Percentiles rank a stretch among this genome's conserved stretches.
These are phyloP conservation scores for Ceratina calcarata DNA, from an alignment of 1,140 invertebrate species.

Conservation along the genomic window DNA sequence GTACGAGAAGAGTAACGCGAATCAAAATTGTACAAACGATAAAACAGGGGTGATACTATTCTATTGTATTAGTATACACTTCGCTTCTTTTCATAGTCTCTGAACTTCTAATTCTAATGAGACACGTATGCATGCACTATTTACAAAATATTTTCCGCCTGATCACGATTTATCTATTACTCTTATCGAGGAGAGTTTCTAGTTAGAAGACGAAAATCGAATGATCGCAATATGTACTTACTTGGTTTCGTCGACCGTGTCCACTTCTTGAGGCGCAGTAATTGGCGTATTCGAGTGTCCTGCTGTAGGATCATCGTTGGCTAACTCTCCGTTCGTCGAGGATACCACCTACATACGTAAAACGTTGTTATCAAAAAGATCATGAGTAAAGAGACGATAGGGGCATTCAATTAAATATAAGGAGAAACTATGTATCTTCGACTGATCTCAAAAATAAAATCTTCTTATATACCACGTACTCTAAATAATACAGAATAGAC, in stretches of 20 bases:
- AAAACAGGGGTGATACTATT: background rate
- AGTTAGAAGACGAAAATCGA: background rate
- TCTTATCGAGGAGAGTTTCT: background rate
- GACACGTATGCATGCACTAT: slow-evolving; percentile 27
- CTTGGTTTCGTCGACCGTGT: slow-evolving; percentile 96
- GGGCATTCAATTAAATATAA: background rate
- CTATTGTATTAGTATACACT: slow-evolving; percentile 5
- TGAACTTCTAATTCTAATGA: background rate
- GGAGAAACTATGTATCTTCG: background rate
- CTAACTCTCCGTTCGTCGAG: slow-evolving; percentile 97
- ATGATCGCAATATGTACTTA: slow-evolving; percentile 82
- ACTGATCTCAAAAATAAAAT: background rate
- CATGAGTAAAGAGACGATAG: background rate
- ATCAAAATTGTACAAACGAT: background rate
- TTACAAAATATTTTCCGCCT: background rate
- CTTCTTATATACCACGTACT: slow-evolving; percentile 13
- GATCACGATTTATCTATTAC: background rate
- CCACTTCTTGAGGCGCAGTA: slow-evolving; percentile 94
- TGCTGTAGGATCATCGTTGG: slow-evolving; percentile 96
- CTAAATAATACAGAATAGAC: background rate
- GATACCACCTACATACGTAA: slow-evolving; percentile 92
- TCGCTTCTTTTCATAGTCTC: background rate
- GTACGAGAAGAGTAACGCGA: background rate
- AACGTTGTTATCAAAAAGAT: slow-evolving; percentile 10
- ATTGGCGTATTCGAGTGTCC: slow-evolving; percentile 98